Percentiles rank a stretch among this genome's conserved stretches.
These are phyloP conservation scores for Nycteola revayana DNA, from an alignment of 2,888 invertebrate genomes.

Conservation along the genomic window DNA sequence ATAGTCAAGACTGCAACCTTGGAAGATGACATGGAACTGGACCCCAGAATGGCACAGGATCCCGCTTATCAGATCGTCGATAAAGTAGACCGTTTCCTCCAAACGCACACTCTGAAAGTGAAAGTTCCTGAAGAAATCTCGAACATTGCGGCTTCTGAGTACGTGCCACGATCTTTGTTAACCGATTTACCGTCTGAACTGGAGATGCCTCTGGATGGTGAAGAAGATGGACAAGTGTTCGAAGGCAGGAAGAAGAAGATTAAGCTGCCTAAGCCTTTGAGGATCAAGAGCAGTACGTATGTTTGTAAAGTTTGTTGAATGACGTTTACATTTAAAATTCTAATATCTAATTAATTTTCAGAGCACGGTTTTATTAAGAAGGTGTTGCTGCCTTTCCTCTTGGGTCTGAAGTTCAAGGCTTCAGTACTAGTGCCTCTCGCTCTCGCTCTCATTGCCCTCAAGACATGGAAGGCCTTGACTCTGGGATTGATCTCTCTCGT, in stretches of 20 bases:
- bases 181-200: constrained; percentile 85
- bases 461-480: constrained; percentile 95
- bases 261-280: constrained; percentile 76
- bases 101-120: constrained; percentile 88
- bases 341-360: constrained; percentile 56
- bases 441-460: constrained; percentile 90
- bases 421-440: constrained; percentile 91
- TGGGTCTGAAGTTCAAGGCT: constrained; percentile 93
- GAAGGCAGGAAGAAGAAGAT: constrained; percentile 78
- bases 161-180: constrained; percentile 85
- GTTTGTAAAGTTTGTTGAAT: constrained; percentile 3
- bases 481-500: constrained; percentile 92
- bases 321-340: constrained; percentile 6
- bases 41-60: constrained; percentile 78
- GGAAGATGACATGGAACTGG: constrained; percentile 56
- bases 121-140: constrained; percentile 86
- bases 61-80: constrained; percentile 84
- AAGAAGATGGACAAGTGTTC: constrained; percentile 67
- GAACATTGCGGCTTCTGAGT: constrained; percentile 79
- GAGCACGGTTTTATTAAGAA: constrained; percentile 92
- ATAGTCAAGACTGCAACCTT: constrained; percentile 84
- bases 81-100: constrained; percentile 87
- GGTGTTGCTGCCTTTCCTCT: constrained; percentile 91
- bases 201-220: constrained; percentile 86
- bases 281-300: constrained; percentile 74